Evolutionary conservation across 2,888 invertebrate species (phyloP).

Genomic region (Nycteola revayana): DNA sequence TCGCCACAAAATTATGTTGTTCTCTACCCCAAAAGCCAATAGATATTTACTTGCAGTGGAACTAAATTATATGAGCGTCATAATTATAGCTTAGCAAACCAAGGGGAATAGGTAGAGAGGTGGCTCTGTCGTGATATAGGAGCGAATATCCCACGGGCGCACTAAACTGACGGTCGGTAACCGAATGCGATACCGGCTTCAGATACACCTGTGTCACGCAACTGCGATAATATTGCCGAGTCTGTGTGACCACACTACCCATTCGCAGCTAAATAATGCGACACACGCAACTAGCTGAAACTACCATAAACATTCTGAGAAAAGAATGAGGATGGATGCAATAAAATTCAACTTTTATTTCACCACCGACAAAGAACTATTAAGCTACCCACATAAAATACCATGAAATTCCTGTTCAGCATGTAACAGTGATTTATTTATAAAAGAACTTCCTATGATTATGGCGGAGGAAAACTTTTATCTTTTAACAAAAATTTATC

Average conservation of each 20-base stretch:
- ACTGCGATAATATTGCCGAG: conserved; percentile 7
- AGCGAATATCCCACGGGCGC: conserved; percentile 50
- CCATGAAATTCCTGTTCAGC: conserved; percentile 8
- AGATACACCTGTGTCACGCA: conserved; percentile 49
- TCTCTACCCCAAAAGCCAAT: too few species aligned
- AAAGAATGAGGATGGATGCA: too few species aligned
- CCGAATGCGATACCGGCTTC: conserved; percentile 44
- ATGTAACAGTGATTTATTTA: conserved; percentile 31
- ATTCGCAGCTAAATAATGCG: too few species aligned
- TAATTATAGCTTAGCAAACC: conserved; percentile 26
- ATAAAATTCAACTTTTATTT: not conserved
- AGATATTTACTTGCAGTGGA: not conserved
- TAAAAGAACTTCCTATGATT: conserved; percentile 32
- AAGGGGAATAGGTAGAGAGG: conserved; percentile 13
- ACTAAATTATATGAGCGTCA: conserved; percentile 14
- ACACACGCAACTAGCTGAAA: too few species aligned
- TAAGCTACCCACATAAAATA: conserved; percentile 6
- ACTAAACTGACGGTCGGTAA: conserved; percentile 51
- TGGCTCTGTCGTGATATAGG: conserved; percentile 38
- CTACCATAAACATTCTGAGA: too few species aligned
- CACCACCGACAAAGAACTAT: not conserved
- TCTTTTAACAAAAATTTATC: conserved; percentile 20
- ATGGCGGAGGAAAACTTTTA: conserved; percentile 29
- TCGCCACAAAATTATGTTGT: too few species aligned
- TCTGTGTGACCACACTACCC: too few species aligned